Base-by-base conservation (phyloP, 2,113 vertebrate genomes). In the Callocephalon fimbriatum region DNA sequence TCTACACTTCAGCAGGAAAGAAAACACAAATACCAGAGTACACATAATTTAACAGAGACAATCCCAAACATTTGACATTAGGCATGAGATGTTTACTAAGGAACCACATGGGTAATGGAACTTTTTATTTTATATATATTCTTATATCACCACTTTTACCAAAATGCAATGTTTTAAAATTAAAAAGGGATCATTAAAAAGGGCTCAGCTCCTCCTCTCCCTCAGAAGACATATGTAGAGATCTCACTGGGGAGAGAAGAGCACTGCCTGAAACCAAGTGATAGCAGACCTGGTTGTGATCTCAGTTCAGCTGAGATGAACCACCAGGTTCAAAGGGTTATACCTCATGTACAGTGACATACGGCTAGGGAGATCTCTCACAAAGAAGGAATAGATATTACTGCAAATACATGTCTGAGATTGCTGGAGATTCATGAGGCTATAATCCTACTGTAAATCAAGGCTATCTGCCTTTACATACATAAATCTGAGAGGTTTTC, bases 321-420 rank as follows among this genome's bases (percentile, higher is more conserved):
- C 45, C 25, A 54, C 15, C 26, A 8, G 1, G 10, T 59, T 53
- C 45, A 66, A 5, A 3, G 9, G 25, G 32, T 66, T 74, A 45
- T 0, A 2, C 40, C 15, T 80, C 48, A 61, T 0, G 0, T 21
- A 4, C 7, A 42, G 29, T 3, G 8, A 27, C 35, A 26, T 3
- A 45, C 62, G 4, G 47, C 32, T 53, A 51, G 26, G 75, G 38
- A 70, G 48, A 45, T 65, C 3, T 53, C 58, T 70, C 37, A 35
- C 15, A 25, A 59, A 37, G 48, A 74, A 74, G 9, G 6, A 71
- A 62, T 2, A 87, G 44, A 35, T 50, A 21, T 6, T 54, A 50
- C 29, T 76, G 44, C 31, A 91, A 84, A 82, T 8, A 79, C 32
- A 37, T 0, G 0, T 9, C 53, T 58, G 70, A 78, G 81, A 40